These are phyloP conservation scores for Pseudococcus longispinus DNA, from an alignment of 2,888 invertebrate genomes.

Conservation along the genomic window DNA sequence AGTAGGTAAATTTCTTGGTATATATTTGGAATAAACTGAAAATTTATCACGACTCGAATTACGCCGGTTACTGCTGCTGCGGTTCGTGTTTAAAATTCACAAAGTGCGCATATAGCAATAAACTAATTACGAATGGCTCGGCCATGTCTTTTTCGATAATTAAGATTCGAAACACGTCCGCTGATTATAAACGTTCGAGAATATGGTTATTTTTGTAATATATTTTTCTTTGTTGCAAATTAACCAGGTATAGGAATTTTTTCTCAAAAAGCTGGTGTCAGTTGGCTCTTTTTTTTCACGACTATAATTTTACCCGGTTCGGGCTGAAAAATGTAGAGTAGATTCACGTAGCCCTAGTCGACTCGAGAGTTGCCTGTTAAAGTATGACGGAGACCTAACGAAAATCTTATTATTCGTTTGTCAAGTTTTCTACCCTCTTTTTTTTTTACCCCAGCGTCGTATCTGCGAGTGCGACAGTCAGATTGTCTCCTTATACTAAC, in stretches of 20 bases:
- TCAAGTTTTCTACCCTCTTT: background rate
- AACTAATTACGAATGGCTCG: conserved; percentile 27
- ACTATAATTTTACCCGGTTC: background rate
- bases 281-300: too few relatives aligned
- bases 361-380: background rate
- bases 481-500: background rate
- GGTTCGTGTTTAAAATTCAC: background rate
- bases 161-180: conserved; percentile 18
- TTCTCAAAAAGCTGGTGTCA: background rate
- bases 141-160: conserved; percentile 24
- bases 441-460: background rate
- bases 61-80: background rate
- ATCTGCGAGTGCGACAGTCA: background rate
- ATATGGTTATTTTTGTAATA: background rate
- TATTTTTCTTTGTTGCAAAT: conserved; percentile 4
- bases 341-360: background rate
- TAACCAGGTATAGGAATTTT: background rate
- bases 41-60: conserved; percentile 31
- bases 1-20: background rate
- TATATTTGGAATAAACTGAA: conserved; percentile 10
- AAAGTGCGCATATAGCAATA: conserved; percentile 16
- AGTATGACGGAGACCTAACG: background rate
- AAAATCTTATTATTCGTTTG: background rate
- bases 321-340: background rate
- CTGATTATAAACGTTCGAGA: conserved; percentile 14